Evolutionary conservation across 1,140 invertebrate species (phyloP), one percentile per base, ranked within the genome.

Genomic region (Contarinia nasturtii): DNA sequence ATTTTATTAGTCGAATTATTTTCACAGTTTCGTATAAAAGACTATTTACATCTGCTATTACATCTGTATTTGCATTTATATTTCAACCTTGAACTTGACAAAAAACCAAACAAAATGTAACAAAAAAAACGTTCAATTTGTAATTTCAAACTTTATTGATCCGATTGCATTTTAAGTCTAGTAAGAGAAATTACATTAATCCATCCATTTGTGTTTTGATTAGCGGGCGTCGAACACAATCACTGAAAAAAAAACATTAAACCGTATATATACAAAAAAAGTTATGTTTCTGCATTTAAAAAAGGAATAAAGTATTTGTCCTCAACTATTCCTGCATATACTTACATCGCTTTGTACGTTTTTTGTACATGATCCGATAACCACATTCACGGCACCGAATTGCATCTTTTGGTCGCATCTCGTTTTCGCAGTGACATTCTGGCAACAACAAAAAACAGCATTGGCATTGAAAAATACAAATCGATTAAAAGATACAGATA

Each of bases 331-430:
- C 52, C 15, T 46, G 49, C 7, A 48, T 49, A 22, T 47, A 42
- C 55, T 59, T 61, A 91, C 87, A 77, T 75, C 92, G 75, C 66
- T 94, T 95, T 41, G 92, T 96, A 59, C 94, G 73, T 65, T 96
- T 97, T 65, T 98, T 98, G 72, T 98, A 98, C 86, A 98, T 94
- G 46, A 98, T 96, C 61, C 94, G 76, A 65, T 98, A 96, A 27
- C 93, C 94, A 74, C 94, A 98, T 72, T 97, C 93, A 61, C 90
- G 72, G 65, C 94, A 98, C 62, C 93, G 72, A 53, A 98, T 96
- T 0, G 92, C 88, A 75, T 97, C 94, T 66, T 83, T 79, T 1
- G 89, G 81, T 54, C 87, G 79, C 55, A 97, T 93, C 75, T 97
- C 91, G 69, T 96, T 97, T 64, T 97, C 92, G 58, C 80, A 76